These are phyloP conservation scores for Drosophila santomea DNA, from an alignment of 1,140 invertebrate genomes.

Conservation along the genomic window DNA sequence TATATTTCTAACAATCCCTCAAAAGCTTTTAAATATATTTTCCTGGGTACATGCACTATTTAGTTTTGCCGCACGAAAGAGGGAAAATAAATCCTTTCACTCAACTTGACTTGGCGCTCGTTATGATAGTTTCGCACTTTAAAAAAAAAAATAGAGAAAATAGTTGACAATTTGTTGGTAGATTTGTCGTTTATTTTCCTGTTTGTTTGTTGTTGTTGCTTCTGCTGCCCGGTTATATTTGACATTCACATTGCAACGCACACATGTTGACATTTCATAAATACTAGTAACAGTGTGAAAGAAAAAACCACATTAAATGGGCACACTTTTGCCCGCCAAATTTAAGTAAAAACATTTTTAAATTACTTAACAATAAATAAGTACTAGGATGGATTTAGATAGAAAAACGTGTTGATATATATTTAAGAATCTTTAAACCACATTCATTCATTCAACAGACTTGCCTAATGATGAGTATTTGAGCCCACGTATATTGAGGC, in stretches of 20 bases:
- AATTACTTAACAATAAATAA: too few relatives aligned
- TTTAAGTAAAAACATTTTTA: background rate
- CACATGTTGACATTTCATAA: background rate
- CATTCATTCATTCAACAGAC: too few relatives aligned
- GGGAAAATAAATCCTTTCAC: too few relatives aligned
- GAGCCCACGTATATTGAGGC: too few relatives aligned
- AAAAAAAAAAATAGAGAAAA: conserved; percentile 5
- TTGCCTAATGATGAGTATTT: too few relatives aligned
- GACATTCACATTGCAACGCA: conserved; percentile 5
- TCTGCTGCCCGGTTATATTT: conserved; percentile 1
- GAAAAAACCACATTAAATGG: background rate
- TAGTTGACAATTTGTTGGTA: background rate
- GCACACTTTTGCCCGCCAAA: background rate
- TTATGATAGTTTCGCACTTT: background rate
- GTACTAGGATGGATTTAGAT: too few relatives aligned
- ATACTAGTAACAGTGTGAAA: background rate
- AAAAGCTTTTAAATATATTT: background rate
- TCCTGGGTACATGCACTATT: background rate
- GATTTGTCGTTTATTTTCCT: conserved; percentile 3
- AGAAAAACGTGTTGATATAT: too few relatives aligned
- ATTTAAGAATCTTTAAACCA: too few relatives aligned
- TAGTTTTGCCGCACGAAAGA: too few relatives aligned
- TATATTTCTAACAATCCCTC: too few relatives aligned
- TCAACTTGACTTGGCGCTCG: too few relatives aligned
- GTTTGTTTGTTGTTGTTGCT: background rate